Evolutionary conservation across 2,888 invertebrate species (phyloP).

Genomic region (Hydriomena furcata): DNA sequence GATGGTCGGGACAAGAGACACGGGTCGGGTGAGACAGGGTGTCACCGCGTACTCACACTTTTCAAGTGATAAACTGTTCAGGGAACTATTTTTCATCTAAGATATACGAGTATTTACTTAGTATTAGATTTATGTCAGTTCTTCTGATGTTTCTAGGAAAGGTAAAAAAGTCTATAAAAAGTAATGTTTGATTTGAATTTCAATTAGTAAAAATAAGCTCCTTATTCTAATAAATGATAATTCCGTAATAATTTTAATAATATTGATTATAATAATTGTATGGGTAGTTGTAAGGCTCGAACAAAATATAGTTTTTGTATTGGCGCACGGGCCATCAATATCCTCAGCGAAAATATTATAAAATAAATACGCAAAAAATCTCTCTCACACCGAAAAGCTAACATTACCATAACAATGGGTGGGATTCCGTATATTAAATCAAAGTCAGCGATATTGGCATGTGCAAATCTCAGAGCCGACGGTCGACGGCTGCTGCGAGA

Average conservation of each 20-base stretch:
- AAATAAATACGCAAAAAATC: constrained; percentile 19
- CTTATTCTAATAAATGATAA: too few species aligned
- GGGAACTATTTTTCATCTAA: constrained; percentile 2
- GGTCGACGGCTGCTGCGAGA: constrained; percentile 9
- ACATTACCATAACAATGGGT: constrained; percentile 32
- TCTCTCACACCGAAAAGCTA: constrained; percentile 12
- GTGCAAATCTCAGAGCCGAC: constrained; percentile 29
- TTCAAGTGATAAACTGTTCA: constrained; percentile 8
- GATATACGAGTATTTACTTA: background rate
- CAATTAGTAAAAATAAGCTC: too few species aligned
- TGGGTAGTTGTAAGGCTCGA: too few species aligned
- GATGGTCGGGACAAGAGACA: background rate
- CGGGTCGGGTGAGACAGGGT: background rate
- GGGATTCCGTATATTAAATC: constrained; percentile 38
- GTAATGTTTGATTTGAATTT: too few species aligned
- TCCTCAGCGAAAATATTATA: constrained; percentile 9
- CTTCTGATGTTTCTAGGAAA: too few species aligned
- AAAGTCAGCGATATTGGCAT: constrained; percentile 37
- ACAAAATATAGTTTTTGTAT: constrained; percentile 1
- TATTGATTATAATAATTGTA: too few species aligned
- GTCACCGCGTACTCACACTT: constrained; percentile 9
- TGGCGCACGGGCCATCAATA: background rate
- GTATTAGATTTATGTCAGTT: too few species aligned
- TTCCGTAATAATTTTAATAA: too few species aligned
- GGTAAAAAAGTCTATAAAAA: too few species aligned